Evolutionary conservation across 2,797 vertebrate species (phyloP).

Genomic region (Myotis planiceps): DNA sequence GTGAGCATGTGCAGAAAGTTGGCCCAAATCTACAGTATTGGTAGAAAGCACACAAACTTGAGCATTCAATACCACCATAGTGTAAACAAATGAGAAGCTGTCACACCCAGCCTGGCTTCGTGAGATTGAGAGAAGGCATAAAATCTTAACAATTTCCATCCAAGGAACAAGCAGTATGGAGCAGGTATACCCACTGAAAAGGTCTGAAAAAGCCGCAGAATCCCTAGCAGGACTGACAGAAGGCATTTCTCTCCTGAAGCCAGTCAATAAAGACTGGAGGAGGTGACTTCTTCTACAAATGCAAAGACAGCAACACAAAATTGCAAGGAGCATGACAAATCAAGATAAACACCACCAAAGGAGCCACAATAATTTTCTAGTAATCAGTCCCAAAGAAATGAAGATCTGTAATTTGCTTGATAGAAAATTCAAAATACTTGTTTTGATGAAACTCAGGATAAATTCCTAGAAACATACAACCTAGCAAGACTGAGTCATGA

Average conservation of each 20-base stretch:
- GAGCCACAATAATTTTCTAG: not conserved
- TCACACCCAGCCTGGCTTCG: not conserved
- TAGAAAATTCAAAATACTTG: not conserved
- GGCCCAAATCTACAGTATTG: not conserved
- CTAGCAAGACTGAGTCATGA: not conserved
- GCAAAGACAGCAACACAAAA: not conserved
- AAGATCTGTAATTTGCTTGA: not conserved
- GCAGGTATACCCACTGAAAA: not conserved
- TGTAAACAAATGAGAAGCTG: not conserved
- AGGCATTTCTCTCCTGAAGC: not conserved
- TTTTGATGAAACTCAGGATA: not conserved
- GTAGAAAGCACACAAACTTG: not conserved
- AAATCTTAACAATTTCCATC: not conserved
- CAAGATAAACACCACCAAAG: not conserved
- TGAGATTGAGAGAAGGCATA: not conserved
- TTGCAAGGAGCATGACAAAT: not conserved
- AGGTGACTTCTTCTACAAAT: not conserved
- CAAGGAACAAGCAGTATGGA: not conserved
- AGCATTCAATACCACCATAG: not conserved
- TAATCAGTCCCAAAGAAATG: not conserved
- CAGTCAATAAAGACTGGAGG: not conserved
- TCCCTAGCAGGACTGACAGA: not conserved
- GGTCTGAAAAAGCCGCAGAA: not conserved
- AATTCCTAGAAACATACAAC: not conserved
- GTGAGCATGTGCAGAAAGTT: not conserved